These are phyloP conservation scores for Drosophila testacea DNA, from an alignment of 2,888 invertebrate species.

Conservation along the genomic window DNA sequence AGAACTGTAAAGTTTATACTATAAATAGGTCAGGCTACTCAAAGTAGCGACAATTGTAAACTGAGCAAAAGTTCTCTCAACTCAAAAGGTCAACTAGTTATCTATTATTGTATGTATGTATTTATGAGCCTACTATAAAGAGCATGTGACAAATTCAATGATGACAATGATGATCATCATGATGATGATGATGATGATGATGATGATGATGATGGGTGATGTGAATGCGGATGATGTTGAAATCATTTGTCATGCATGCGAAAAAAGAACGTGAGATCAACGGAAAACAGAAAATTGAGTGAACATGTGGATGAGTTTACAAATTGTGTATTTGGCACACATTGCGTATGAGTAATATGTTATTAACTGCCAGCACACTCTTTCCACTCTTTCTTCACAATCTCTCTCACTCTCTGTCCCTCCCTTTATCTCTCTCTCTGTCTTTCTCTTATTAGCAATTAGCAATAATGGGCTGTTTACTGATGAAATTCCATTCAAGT, in stretches of 20 bases:
- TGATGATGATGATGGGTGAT: background rate
- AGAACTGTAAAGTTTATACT: background rate
- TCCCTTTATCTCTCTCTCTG: background rate
- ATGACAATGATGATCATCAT: slow-evolving; percentile 20
- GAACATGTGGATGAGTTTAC: slow-evolving; percentile 9
- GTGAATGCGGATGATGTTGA: slow-evolving; percentile 21
- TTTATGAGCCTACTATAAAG: slow-evolving; percentile 2
- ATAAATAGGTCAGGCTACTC: slow-evolving; percentile 34
- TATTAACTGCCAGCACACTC: slow-evolving; percentile 3
- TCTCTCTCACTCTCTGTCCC: background rate
- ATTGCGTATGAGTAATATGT: slow-evolving; percentile 53
- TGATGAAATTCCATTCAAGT: slow-evolving; percentile 43
- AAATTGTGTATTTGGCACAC: slow-evolving; percentile 28
- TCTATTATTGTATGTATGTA: slow-evolving; percentile 9
- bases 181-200: slow-evolving; percentile 8
- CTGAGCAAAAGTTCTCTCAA: slow-evolving; percentile 8
- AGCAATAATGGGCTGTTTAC: slow-evolving; percentile 21
- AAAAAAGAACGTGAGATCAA: slow-evolving; percentile 17
- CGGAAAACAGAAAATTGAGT: background rate
- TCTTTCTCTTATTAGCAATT: slow-evolving; percentile 24
- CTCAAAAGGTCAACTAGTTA: slow-evolving; percentile 1
- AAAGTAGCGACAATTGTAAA: background rate
- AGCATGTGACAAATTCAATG: slow-evolving; percentile 40
- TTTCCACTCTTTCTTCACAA: background rate
- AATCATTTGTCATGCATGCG: slow-evolving; percentile 34